Conservation (phyloP, 2,113 vertebrate genomes). For the Rhea pennata region DNA sequence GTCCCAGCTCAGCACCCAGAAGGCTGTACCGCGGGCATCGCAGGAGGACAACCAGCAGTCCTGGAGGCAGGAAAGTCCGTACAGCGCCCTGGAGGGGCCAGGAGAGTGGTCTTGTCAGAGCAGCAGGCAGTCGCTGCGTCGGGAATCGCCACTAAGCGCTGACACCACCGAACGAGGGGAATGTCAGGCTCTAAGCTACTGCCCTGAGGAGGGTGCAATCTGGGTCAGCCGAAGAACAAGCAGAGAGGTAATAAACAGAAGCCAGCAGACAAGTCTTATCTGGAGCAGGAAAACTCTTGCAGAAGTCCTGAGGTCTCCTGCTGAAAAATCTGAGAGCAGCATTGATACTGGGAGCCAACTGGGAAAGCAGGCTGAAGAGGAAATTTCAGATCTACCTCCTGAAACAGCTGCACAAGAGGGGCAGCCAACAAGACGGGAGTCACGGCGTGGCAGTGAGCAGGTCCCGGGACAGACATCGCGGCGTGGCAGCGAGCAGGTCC, state of each 20-base stretch:
- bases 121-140: not conserved
- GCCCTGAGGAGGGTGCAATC: not conserved
- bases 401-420: not conserved
- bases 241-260: not conserved
- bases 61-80: fast-evolving
- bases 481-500: no score
- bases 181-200: no score
- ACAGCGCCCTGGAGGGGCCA: fast-evolving
- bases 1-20: no score
- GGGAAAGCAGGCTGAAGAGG: fast-evolving
- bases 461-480: no score
- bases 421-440: fast-evolving
- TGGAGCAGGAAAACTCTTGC: not conserved
- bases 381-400: not conserved
- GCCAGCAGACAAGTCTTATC: not conserved
- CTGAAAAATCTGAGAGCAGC: not conserved
- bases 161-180: no score
- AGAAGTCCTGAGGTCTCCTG: not conserved
- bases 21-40: fast-evolving
- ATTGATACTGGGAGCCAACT: not conserved
- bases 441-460: not conserved
- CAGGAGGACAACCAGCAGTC: fast-evolving
- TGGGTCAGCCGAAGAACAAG: not conserved
- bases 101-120: fast-evolving
- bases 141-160: no score